Evolutionary conservation across 2,888 invertebrate species (phyloP).

Genomic region (Microdon myrmicae): DNA sequence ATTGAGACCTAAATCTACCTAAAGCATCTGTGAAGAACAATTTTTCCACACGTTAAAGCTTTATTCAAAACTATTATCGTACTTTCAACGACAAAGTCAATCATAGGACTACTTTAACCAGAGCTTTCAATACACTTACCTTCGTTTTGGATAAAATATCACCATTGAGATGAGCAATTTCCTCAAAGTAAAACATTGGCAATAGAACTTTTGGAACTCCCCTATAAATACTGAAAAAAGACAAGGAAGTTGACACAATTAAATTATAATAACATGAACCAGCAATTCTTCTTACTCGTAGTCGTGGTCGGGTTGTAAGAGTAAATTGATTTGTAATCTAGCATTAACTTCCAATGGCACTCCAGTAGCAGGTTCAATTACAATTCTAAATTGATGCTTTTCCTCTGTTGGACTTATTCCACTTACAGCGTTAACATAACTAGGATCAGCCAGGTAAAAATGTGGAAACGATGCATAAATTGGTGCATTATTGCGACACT

Average conservation of each 20-base stretch:
- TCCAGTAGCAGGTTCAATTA: conserved; percentile 81
- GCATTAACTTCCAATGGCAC: conserved; percentile 80
- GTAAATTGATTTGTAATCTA: conserved; percentile 81
- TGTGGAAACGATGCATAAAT: conserved; percentile 85
- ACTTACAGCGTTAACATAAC: conserved; percentile 72
- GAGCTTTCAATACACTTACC: too few relatives aligned
- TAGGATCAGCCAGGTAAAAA: conserved; percentile 78
- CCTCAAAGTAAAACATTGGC: conserved; percentile 83
- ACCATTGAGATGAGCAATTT: conserved; percentile 72
- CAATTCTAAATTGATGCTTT: conserved; percentile 74
- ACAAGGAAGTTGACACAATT: background rate
- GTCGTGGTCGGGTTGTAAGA: conserved; percentile 68
- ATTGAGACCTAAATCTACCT: too few relatives aligned
- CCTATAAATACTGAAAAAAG: conserved; percentile 69
- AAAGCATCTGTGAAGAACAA: background rate
- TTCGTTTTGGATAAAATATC: conserved; percentile 69
- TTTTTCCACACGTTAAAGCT: background rate
- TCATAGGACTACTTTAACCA: too few relatives aligned
- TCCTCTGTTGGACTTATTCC: conserved; percentile 76
- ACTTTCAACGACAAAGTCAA: background rate
- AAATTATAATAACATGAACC: background rate
- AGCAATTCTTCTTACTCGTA: conserved; percentile 68
- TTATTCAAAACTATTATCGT: background rate
- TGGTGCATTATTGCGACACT: conserved; percentile 83
- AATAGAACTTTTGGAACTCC: conserved; percentile 70